Evolutionary conservation across 2,113 vertebrate genomes (phyloP).

Genomic region (Bubo scandiacus): DNA sequence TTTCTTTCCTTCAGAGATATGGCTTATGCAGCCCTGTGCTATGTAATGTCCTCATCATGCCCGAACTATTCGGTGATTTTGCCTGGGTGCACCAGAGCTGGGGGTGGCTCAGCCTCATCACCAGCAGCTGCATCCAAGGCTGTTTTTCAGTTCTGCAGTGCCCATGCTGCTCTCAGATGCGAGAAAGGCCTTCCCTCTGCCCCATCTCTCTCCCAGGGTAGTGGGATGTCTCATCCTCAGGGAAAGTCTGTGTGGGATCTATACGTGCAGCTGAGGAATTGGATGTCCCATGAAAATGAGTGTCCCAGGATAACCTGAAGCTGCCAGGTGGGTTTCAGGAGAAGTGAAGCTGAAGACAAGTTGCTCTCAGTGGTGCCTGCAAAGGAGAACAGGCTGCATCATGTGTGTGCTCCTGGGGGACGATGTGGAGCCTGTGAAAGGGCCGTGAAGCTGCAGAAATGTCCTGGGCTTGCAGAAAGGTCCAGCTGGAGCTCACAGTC

Average conservation of each 20-base stretch:
- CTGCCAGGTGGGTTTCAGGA: background rate
- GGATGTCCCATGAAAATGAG: accelerated
- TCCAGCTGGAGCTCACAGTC: background rate
- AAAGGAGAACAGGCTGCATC: background rate
- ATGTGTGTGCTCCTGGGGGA: accelerated
- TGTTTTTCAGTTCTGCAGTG: background rate
- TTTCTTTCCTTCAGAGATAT: background rate
- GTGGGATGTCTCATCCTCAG: background rate
- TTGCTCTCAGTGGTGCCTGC: background rate
- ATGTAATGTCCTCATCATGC: background rate
- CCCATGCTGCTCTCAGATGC: accelerated
- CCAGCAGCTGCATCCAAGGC: background rate
- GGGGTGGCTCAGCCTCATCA: background rate
- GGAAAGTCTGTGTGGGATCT: background rate
- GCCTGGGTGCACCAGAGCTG: background rate
- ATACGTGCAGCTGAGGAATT: accelerated
- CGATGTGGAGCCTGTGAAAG: background rate
- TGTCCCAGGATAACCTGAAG: background rate
- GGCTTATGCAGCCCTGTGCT: background rate
- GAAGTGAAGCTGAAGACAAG: background rate
- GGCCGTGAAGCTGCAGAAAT: background rate
- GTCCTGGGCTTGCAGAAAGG: background rate
- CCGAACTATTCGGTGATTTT: background rate
- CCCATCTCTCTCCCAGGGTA: background rate
- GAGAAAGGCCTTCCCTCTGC: background rate